Conservation (phyloP, 2,888 invertebrate species). For the Cacoxenus indagator region DNA sequence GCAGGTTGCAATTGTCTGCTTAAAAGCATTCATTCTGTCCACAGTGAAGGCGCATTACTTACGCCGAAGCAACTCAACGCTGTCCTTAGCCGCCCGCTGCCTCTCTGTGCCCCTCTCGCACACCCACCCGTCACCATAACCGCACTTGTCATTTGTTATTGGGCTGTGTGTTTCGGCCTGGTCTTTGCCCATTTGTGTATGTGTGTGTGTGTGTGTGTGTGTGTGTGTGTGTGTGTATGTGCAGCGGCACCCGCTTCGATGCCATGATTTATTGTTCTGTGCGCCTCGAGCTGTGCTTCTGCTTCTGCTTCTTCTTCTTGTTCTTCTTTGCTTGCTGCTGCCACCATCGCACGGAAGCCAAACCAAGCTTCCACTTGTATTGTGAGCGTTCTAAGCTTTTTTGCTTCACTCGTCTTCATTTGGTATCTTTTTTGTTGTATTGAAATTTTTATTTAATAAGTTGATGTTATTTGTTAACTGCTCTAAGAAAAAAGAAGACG, state of each 20-base stretch:
- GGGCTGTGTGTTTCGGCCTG: background rate
- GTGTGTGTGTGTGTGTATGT: too few species aligned
- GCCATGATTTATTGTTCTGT: slow-evolving; percentile 60
- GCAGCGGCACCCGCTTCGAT: slow-evolving; percentile 42
- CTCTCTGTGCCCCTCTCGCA: background rate
- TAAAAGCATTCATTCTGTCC: slow-evolving; percentile 65
- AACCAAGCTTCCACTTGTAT: slow-evolving; percentile 19
- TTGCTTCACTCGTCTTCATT: background rate
- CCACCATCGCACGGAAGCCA: slow-evolving; percentile 7
- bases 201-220: too few species aligned
- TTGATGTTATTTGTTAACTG: slow-evolving; percentile 64
- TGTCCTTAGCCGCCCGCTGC: slow-evolving; percentile 37
- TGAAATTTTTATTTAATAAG: slow-evolving; percentile 62
- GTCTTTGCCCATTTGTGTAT: too few species aligned
- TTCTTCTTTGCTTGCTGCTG: background rate
- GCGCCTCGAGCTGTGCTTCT: slow-evolving; percentile 49
- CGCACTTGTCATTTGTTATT: background rate
- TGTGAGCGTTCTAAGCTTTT: slow-evolving; percentile 25
- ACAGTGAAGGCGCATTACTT: slow-evolving; percentile 65
- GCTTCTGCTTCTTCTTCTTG: background rate
- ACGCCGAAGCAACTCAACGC: slow-evolving; percentile 32
- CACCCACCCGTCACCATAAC: too few species aligned
- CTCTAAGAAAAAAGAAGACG: slow-evolving; percentile 21
- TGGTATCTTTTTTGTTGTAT: slow-evolving; percentile 33
- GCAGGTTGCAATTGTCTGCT: slow-evolving; percentile 68